Base-by-base conservation (phyloP, 2,113 vertebrate species). In the Poecile atricapillus region DNA sequence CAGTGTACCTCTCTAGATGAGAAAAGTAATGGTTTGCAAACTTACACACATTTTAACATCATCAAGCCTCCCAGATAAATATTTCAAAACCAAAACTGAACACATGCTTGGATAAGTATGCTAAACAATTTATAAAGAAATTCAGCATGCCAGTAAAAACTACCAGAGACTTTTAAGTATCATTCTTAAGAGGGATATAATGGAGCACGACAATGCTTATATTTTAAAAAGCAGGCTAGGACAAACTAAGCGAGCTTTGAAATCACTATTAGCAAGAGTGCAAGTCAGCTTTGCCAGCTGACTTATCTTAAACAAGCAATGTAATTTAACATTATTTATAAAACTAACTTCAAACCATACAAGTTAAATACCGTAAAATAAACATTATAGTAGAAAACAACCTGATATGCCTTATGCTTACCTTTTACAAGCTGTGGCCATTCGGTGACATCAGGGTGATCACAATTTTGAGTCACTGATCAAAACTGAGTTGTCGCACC, bases 361-460 rank as follows among this genome's bases (percentile, higher is more conserved):
- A 91, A 47, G 74, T 70, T 2, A 65, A 67, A 90, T 46, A 91
- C 35, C 83, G 91, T 23, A 52, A 70, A 70, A 56, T 22, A 88
- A 67, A 67, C 41, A 87, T 49, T 52, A 68, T 5, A 76, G 28
- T 69, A 65, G 35, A 41, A 87, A 92, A 67, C 59, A 91, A 78
- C 78, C 82, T 11, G 4, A 83, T 79, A 82, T 13, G 22, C 50
- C 91, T 96, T 56, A 79, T 49, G 67, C 96, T 98, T 98, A 98
- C 98, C 98, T 98, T 98, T 98, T 98, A 98, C 98, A 98, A 98
- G 98, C 97, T 98, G 98, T 98, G 98, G 98, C 98, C 98, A 98
- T 98, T 98, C 97, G 98, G 98, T 98, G 98, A 98, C 98, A 98
- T 98, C 98, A 97, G 97, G 97, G 98, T 98, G 98, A 98, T 98